phyloP scores from a whole-genome alignment of 1,140 invertebrate species.

The Heliconius melpomene region DNA sequence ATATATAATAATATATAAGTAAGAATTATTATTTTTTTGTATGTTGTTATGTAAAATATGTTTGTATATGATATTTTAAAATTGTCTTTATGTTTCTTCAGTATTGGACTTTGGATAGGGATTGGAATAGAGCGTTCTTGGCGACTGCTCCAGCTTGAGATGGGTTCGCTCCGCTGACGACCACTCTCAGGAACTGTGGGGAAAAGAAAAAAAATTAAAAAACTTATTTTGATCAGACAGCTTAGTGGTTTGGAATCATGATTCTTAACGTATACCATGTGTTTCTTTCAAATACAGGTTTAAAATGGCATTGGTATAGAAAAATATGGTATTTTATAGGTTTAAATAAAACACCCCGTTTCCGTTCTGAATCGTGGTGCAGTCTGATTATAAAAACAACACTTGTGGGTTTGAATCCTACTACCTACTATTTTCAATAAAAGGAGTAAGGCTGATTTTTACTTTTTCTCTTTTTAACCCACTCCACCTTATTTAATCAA shows the following conservation, averaged over 20 bases:
- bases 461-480: neutral
- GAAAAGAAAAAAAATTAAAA: neutral
- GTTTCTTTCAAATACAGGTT: no score
- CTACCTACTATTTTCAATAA: no score
- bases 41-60: conserved; percentile 31
- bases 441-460: no score
- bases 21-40: conserved; percentile 7
- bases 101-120: conserved; percentile 36
- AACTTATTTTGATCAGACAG: no score
- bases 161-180: conserved; percentile 47
- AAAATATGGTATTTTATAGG: no score
- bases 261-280: no score
- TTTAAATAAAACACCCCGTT: no score
- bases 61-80: conserved; percentile 30
- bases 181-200: conserved; percentile 50
- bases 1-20: conserved; percentile 29
- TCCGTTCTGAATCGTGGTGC: no score
- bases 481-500: neutral
- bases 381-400: no score
- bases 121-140: conserved; percentile 45
- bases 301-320: no score
- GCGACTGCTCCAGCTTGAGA: conserved; percentile 41
- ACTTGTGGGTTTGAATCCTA: no score
- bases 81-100: conserved; percentile 26
- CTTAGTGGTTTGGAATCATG: no score